These are phyloP conservation scores for Callorhinus ursinus DNA, from an alignment of 2,113 vertebrate species.

Conservation along the genomic window DNA sequence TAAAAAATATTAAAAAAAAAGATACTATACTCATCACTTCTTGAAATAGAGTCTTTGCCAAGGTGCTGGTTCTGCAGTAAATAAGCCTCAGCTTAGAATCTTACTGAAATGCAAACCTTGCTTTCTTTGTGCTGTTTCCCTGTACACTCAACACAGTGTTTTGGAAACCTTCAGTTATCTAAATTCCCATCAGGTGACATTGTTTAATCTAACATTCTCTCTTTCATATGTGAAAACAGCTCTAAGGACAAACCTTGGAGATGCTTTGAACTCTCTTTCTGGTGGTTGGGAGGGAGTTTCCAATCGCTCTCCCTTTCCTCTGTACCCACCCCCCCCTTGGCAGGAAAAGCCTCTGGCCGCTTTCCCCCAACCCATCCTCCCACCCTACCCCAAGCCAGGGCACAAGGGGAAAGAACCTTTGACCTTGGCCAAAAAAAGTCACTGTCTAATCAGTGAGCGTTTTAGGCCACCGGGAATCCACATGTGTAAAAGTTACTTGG, in stretches of 20 bases:
- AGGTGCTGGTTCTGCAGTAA: background rate
- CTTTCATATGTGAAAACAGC: conserved; percentile 60
- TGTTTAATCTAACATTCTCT: conserved; percentile 75
- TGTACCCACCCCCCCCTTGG: background rate
- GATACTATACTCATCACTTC: background rate
- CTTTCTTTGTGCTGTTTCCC: conserved; percentile 55
- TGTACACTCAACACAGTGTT: conserved; percentile 50
- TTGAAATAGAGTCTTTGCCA: conserved; percentile 38
- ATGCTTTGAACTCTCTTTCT: conserved; percentile 50
- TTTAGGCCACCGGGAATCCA: background rate
- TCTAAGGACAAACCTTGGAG: conserved; percentile 36
- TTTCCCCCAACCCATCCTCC: background rate
- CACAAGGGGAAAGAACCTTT: background rate
- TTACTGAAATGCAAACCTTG: background rate
- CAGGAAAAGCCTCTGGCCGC: background rate
- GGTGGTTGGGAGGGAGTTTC: conserved; percentile 56
- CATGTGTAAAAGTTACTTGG: background rate
- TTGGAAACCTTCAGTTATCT: conserved; percentile 75
- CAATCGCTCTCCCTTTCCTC: conserved; percentile 36
- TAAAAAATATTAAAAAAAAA: background rate
- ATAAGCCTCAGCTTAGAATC: background rate
- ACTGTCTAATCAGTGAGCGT: background rate
- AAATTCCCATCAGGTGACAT: conserved; percentile 76
- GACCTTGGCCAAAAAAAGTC: conserved; percentile 11
- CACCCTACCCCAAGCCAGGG: background rate